These are phyloP conservation scores for Malurus alboscapulatus DNA, from an alignment of 2,113 vertebrate species.

Conservation along the genomic window DNA sequence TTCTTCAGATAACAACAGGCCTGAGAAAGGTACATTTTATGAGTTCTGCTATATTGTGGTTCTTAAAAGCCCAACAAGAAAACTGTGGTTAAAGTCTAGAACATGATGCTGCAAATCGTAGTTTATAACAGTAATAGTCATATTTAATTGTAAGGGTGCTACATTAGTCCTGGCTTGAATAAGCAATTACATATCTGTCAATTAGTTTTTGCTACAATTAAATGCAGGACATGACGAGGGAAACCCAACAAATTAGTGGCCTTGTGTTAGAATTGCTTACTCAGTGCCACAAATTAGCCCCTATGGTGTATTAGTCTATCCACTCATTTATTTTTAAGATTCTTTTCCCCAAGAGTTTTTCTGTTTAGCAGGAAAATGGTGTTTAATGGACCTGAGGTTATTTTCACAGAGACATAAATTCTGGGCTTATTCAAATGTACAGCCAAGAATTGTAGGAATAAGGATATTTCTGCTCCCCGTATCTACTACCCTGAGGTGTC, in stretches of 20 bases:
- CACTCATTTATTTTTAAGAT: slow-evolving; percentile 28
- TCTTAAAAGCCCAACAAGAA: not conserved
- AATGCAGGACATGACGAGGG: not conserved
- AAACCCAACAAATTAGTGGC: not conserved
- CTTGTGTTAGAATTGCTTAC: not conserved
- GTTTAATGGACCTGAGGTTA: slow-evolving; percentile 19
- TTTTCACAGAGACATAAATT: not conserved
- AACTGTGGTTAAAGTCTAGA: not conserved
- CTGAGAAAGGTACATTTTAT: not conserved
- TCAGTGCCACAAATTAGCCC: not conserved
- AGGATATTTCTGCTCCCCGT: not conserved
- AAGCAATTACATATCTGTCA: slow-evolving; percentile 1
- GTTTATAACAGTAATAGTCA: not conserved
- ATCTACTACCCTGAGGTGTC: not conserved
- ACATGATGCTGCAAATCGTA: not conserved
- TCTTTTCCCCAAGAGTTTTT: slow-evolving; percentile 12
- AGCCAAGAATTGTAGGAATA: not conserved
- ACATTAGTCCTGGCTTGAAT: not conserved
- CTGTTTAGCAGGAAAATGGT: not conserved
- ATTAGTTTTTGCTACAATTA: not conserved
- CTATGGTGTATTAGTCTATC: not conserved
- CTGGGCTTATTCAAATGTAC: not conserved
- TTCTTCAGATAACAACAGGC: not conserved
- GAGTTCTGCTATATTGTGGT: not conserved
- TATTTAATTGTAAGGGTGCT: not conserved